A percentile compares a stretch with the other conserved stretches of the same genome.
Conservation (phyloP, 2,888 invertebrate genomes). For the Acrocyrtus sp. region DNA sequence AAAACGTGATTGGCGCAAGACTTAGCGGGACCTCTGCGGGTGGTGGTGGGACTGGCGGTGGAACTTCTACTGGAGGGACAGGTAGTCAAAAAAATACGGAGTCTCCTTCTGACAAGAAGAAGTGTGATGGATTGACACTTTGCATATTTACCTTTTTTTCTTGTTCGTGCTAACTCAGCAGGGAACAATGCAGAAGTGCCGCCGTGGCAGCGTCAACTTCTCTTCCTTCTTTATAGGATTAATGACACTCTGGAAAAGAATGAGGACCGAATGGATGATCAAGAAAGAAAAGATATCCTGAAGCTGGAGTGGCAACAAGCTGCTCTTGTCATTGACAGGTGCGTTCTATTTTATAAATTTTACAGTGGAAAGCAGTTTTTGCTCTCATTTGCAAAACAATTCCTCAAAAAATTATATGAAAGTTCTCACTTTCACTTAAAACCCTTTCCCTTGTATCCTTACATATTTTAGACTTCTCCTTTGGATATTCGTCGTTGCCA, state of each 20-base stretch:
- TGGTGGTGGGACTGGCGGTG: neutral
- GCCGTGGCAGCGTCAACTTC: slow-evolving; percentile 67
- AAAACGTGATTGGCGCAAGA: slow-evolving; percentile 29
- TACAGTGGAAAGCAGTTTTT: neutral
- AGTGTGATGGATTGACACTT: neutral
- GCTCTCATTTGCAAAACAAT: neutral
- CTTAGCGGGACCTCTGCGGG: slow-evolving; percentile 24
- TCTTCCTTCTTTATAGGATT: slow-evolving; percentile 68
- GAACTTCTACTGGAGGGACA: neutral
- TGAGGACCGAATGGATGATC: slow-evolving; percentile 69
- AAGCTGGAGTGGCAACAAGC: slow-evolving; percentile 70
- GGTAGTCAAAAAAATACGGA: no score
- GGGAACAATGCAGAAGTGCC: slow-evolving; percentile 11
- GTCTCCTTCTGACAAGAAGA: no score
- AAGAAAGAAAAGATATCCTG: slow-evolving; percentile 69
- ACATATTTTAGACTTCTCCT: slow-evolving; percentile 66
- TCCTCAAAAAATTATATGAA: neutral
- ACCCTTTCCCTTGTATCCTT: neutral
- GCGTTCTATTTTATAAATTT: no score
- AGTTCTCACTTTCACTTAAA: no score
- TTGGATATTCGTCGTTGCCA: slow-evolving; percentile 68
- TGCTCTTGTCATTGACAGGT: slow-evolving; percentile 70
- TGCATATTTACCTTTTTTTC: no score
- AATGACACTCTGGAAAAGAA: slow-evolving; percentile 70
- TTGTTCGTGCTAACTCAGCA: slow-evolving; percentile 1